Base-by-base conservation (phyloP, 2,888 invertebrate genomes). In the Gibbula magus region DNA sequence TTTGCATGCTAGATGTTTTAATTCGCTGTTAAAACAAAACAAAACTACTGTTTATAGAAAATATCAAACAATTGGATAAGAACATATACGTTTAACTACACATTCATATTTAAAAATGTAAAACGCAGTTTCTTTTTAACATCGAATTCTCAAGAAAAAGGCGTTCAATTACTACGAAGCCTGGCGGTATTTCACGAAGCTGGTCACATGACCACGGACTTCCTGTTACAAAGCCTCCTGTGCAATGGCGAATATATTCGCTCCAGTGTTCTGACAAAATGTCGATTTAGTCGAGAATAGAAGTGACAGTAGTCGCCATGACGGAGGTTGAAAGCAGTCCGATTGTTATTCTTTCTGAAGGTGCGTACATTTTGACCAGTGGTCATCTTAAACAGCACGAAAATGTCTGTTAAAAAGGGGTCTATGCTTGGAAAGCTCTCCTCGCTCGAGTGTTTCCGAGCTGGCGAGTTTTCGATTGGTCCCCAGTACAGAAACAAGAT, bases 331-430 rank as follows among this genome's bases (percentile, higher is more conserved):
- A 61, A 61, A 61, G 61, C 29, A 61, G 29, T 29, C 61, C 61
- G 61, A 61, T 61, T 61, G 61, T 61, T 61, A 61, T 61, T 29
- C 25, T 29, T 61, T 61, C 61, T n/a, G 61, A 61, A 61, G 61
- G 61, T 61, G 29, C 25, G 61, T 61, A 61, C 16, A 61, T 25
- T 29, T 61, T 61, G 25, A 3, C 25, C 61, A 25, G 29, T 25
- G 29, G 29, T 29, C 61, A 29, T 29, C 5, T 61, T 4, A n/a
- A 29, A 61, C 61, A 13, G 5, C 29, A 4, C 16, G 18, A 61
- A 61, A 61, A 25, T 13, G 25, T 13, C 29, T 4, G 4, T 13
- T n/a, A 61, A 29, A 61, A 29, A 29, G 61, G 25, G 61, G 25
- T 25, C 25, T 61, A 18, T 61, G 25, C 16, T 5, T 13, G 45